These are phyloP conservation scores for Percopsis transmontana DNA, from an alignment of 2,113 vertebrate species.

Conservation along the genomic window DNA sequence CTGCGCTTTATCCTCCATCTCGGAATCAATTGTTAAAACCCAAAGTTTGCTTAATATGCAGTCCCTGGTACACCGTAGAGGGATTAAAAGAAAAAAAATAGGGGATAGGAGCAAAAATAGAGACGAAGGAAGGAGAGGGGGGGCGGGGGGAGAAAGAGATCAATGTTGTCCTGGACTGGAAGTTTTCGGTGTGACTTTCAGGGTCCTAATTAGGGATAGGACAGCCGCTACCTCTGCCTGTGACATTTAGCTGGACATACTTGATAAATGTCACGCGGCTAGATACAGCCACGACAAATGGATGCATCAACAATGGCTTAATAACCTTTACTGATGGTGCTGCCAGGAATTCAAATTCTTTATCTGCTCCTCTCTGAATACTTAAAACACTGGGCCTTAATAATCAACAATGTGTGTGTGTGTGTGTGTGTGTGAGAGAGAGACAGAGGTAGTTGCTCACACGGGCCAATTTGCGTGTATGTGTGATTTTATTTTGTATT, in stretches of 20 bases:
- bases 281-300: slow-evolving; percentile 75
- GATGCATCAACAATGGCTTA: slow-evolving; percentile 78
- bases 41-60: slow-evolving; percentile 73
- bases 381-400: slow-evolving; percentile 63
- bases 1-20: slow-evolving; percentile 73
- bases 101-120: not conserved
- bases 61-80: slow-evolving; percentile 37
- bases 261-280: slow-evolving; percentile 80
- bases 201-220: slow-evolving; percentile 72
- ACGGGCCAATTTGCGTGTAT: not conserved
- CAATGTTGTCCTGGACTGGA: slow-evolving; percentile 64
- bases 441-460: not conserved
- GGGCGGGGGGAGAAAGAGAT: slow-evolving; percentile 42
- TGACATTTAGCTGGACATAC: slow-evolving; percentile 72
- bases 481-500: not conserved
- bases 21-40: slow-evolving; percentile 75
- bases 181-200: slow-evolving; percentile 72
- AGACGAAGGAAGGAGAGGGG: slow-evolving; percentile 8
- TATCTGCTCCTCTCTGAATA: slow-evolving; percentile 61
- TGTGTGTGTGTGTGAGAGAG: slow-evolving; percentile 19
- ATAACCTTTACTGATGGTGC: slow-evolving; percentile 82
- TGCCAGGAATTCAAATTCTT: slow-evolving; percentile 78
- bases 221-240: slow-evolving; percentile 71
- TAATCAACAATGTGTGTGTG: slow-evolving; percentile 55
- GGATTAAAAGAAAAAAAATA: not conserved